Percentiles rank a stretch among this genome's conserved stretches.
phyloP scores from a whole-genome alignment of 2,888 invertebrate species.

The Dasypogon diadema region DNA sequence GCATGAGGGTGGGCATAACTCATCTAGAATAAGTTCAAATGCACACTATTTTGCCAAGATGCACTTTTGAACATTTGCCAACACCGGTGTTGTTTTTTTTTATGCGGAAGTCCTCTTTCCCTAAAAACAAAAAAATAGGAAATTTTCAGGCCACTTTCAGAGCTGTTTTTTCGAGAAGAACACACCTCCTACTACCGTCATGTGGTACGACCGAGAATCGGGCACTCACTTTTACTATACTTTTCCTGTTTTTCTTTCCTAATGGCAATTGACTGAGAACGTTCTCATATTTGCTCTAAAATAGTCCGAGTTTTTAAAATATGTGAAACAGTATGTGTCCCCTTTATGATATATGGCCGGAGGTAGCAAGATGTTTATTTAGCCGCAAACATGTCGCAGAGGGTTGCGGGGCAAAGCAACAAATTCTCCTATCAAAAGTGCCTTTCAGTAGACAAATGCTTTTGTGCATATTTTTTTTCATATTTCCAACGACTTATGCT shows the following conservation, averaged over 20 bases:
- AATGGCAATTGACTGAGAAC: conserved; percentile 45
- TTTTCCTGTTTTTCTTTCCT: conserved; percentile 34
- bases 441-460: background rate
- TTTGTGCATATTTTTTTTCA: background rate
- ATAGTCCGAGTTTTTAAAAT: conserved; percentile 18
- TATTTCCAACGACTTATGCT: background rate
- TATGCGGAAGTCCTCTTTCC: conserved; percentile 16
- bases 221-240: conserved; percentile 15
- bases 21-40: conserved; percentile 42
- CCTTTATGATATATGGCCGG: background rate
- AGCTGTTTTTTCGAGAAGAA: background rate
- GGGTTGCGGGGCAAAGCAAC: background rate
- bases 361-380: background rate
- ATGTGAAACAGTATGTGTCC: background rate
- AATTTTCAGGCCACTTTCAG: conserved; percentile 1
- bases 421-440: background rate
- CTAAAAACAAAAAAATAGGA: background rate
- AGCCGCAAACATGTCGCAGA: conserved; percentile 3
- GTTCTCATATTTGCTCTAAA: conserved; percentile 43
- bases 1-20: background rate
- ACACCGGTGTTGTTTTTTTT: background rate
- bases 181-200: background rate
- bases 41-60: conserved; percentile 47
- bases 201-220: background rate
- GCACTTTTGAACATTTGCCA: conserved; percentile 43